These are phyloP conservation scores for Pelochelys cantorii DNA, from an alignment of 2,797 vertebrate species.

Conservation along the genomic window DNA sequence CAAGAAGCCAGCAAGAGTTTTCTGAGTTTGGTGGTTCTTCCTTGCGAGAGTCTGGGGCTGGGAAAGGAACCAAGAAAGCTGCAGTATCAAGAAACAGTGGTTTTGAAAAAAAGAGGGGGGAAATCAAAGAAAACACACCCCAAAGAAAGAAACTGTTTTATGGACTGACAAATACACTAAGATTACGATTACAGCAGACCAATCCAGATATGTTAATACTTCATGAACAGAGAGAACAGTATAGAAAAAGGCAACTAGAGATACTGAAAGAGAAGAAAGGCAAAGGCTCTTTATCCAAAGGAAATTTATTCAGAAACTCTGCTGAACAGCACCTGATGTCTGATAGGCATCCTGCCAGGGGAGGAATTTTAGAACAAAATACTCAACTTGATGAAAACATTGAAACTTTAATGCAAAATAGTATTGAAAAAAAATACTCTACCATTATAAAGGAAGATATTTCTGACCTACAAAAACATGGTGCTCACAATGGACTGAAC, in stretches of 20 bases:
- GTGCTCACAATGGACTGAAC: background rate
- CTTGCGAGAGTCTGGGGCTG: background rate
- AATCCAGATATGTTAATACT: slow-evolving; percentile 72
- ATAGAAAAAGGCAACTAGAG: slow-evolving; percentile 66
- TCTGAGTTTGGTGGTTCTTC: background rate
- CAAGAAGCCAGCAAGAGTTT: background rate
- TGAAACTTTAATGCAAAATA: slow-evolving; percentile 74
- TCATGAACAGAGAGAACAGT: slow-evolving; percentile 81
- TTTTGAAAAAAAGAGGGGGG: slow-evolving; percentile 49
- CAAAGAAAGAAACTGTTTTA: slow-evolving; percentile 82
- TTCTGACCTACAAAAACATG: background rate
- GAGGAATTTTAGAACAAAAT: slow-evolving; percentile 36
- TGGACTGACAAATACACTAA: slow-evolving; percentile 89
- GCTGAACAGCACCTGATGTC: slow-evolving; percentile 20
- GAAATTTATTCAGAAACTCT: slow-evolving; percentile 37
- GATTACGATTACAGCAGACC: slow-evolving; percentile 85
- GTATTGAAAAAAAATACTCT: slow-evolving; percentile 22
- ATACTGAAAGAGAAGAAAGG: slow-evolving; percentile 56
- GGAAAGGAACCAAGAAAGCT: slow-evolving; percentile 38
- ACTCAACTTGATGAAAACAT: slow-evolving; percentile 73
- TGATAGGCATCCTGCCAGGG: slow-evolving; percentile 29
- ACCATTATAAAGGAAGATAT: background rate
- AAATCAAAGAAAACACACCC: slow-evolving; percentile 48
- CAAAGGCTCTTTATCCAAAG: slow-evolving; percentile 45
- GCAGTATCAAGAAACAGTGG: background rate